A percentile compares a stretch with the other conserved stretches of the same genome.
phyloP scores from a whole-genome alignment of 1,140 invertebrate species.

The Cherax quadricarinatus region DNA sequence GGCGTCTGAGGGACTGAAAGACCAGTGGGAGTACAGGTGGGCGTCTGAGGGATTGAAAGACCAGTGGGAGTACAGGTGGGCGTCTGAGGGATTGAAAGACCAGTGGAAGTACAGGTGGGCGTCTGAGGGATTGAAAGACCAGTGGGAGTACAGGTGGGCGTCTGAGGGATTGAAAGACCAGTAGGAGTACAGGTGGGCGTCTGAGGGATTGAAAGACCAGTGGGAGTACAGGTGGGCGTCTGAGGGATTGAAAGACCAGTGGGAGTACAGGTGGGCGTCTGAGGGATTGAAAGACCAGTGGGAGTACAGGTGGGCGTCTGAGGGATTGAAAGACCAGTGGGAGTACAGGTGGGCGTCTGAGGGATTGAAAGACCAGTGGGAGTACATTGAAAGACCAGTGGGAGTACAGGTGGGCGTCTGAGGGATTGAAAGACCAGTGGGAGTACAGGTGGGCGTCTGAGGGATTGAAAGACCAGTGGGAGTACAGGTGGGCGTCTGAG shows the following conservation, averaged over 20 bases:
- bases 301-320: background rate
- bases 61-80: background rate
- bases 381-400: background rate
- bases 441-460: background rate
- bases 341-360: background rate
- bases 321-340: background rate
- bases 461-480: background rate
- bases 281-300: background rate
- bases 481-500: background rate
- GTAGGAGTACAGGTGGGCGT: background rate
- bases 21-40: background rate
- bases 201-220: background rate
- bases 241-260: background rate
- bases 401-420: background rate
- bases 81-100: background rate
- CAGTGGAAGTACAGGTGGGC: background rate
- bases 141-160: background rate
- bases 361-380: no score
- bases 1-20: background rate
- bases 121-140: background rate
- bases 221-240: background rate
- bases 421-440: background rate
- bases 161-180: background rate
- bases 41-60: background rate
- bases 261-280: background rate